Evolutionary conservation across 2,888 invertebrate species (phyloP).

Genomic region (Caenorhabditis japonica): DNA sequence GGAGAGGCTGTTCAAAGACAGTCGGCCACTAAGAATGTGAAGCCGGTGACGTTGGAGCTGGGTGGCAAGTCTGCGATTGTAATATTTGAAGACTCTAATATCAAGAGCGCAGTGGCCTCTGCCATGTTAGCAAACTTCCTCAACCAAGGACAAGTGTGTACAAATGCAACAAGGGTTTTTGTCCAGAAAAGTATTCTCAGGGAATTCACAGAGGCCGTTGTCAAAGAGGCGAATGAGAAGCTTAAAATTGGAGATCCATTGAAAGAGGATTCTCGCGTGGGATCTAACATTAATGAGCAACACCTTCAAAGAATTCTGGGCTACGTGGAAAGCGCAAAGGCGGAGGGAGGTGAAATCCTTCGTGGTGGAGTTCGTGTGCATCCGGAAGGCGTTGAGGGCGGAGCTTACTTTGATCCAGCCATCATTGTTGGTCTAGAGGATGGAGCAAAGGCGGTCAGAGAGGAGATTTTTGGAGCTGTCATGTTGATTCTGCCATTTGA

Average conservation of each 20-base stretch:
- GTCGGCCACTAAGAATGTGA: slow-evolving; percentile 40
- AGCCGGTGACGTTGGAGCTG: slow-evolving; percentile 80
- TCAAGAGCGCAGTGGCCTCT: slow-evolving; percentile 81
- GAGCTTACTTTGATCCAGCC: slow-evolving; percentile 80
- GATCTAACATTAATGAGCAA: slow-evolving; percentile 80
- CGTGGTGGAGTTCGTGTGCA: slow-evolving; percentile 80
- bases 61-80: slow-evolving; percentile 81
- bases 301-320: slow-evolving; percentile 80
- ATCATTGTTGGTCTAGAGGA: slow-evolving; percentile 78
- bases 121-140: slow-evolving; percentile 81
- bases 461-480: slow-evolving; percentile 81
- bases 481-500: slow-evolving; percentile 80
- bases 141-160: slow-evolving; percentile 81
- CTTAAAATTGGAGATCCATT: slow-evolving; percentile 59
- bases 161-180: slow-evolving; percentile 81
- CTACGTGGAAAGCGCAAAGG: slow-evolving; percentile 78
- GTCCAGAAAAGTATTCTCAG: slow-evolving; percentile 79
- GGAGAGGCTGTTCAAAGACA: slow-evolving; percentile 77
- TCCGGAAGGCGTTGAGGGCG: slow-evolving; percentile 78
- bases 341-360: slow-evolving; percentile 78
- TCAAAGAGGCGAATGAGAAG: slow-evolving; percentile 77
- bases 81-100: slow-evolving; percentile 80
- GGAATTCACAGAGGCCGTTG: slow-evolving; percentile 79
- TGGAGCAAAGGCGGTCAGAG: slow-evolving; percentile 68
- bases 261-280: slow-evolving; percentile 79